Evolutionary conservation across 2,888 invertebrate species (phyloP).

Genomic region (Monochamus alternatus): DNA sequence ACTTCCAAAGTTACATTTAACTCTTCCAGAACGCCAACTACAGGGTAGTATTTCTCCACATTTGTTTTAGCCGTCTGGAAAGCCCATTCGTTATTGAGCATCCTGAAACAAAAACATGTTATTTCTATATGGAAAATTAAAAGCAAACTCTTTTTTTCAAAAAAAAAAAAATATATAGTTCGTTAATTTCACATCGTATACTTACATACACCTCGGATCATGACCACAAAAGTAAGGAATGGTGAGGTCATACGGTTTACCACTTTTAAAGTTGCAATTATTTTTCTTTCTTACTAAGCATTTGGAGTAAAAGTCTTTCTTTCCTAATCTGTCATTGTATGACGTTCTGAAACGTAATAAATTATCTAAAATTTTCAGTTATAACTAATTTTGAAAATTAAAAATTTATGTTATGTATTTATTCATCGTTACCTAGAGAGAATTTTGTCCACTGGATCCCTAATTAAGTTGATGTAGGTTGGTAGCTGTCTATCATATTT

Average conservation of each 20-base stretch:
- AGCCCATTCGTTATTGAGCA: conserved; percentile 74
- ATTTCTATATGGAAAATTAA: background rate
- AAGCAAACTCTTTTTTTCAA: too few relatives aligned
- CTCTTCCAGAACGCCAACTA: conserved; percentile 76
- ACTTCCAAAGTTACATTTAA: conserved; percentile 74
- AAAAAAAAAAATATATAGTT: too few relatives aligned
- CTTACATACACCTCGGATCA: conserved; percentile 75
- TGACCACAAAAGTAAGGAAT: conserved; percentile 80
- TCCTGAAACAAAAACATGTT: conserved; percentile 61
- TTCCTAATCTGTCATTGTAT: conserved; percentile 41
- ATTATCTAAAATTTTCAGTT: background rate
- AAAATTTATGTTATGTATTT: too few relatives aligned
- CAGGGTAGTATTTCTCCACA: conserved; percentile 74
- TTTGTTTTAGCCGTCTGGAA: conserved; percentile 74
- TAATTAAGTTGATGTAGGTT: conserved; percentile 75
- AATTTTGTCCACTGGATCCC: conserved; percentile 75
- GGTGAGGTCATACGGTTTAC: conserved; percentile 68
- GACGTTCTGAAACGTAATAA: conserved; percentile 41
- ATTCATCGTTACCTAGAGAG: conserved; percentile 70
- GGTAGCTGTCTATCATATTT: conserved; percentile 74
- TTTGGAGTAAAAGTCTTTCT: conserved; percentile 48
- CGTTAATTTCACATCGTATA: conserved; percentile 41
- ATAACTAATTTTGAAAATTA: too few relatives aligned
- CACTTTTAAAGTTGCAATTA: conserved; percentile 55
- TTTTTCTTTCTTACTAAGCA: conserved; percentile 52